Percentiles rank a stretch among this genome's conserved stretches.
Evolutionary conservation across 2,888 invertebrate genomes (phyloP).

Genomic region (Dinocampus coccinellae): DNA sequence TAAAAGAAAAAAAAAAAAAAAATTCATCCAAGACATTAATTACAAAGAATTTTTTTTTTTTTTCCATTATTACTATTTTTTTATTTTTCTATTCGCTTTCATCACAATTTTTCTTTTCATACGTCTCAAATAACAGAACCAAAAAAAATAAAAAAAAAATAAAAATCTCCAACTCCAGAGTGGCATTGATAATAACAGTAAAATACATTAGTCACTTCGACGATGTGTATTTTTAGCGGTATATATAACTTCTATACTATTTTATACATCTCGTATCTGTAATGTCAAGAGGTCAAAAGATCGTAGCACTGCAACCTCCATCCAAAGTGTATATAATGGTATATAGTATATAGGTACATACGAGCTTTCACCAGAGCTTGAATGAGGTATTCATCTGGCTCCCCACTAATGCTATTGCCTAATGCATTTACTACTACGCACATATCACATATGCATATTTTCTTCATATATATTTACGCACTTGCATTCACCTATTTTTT

Average conservation of each 20-base stretch:
- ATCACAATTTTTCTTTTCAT: no score
- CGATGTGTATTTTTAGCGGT: background rate
- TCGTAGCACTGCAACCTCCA: background rate
- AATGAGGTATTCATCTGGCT: background rate
- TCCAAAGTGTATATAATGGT: background rate
- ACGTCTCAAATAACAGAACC: no score
- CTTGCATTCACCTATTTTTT: no score
- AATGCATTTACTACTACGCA: background rate
- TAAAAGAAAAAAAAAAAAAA: background rate
- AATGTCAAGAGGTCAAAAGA: background rate
- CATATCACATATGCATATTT: background rate
- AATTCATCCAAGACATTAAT: background rate
- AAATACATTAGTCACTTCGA: background rate
- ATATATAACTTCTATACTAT: no score
- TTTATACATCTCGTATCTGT: no score
- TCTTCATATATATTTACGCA: no score
- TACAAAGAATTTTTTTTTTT: background rate
- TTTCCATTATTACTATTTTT: no score
- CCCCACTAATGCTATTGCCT: background rate
- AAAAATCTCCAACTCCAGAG: background rate
- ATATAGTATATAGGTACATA: background rate
- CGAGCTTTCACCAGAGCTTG: background rate
- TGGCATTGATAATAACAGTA: background rate
- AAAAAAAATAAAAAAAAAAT: no score
- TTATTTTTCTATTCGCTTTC: no score